Percentiles rank a stretch among this genome's conserved stretches.
Conservation (phyloP, 2,113 vertebrate genomes). For the Podocnemis expansa region DNA sequence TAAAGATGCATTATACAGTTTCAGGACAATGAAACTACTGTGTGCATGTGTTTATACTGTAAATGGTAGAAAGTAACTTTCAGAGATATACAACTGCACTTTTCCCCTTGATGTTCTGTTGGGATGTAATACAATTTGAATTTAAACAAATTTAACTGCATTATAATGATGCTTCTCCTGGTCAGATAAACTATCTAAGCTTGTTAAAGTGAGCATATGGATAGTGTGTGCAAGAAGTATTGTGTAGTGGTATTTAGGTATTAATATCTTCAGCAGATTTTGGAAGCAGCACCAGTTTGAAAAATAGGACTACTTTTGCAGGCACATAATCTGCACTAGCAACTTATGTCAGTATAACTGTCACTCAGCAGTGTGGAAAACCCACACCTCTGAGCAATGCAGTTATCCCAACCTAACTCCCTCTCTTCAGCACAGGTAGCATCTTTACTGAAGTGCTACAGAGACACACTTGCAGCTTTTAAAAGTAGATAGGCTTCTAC, state of each 20-base stretch:
- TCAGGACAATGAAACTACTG: neutral
- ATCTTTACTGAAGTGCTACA: neutral
- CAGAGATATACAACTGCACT: neutral
- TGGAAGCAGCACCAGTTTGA: neutral
- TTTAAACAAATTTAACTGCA: neutral
- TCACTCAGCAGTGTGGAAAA: neutral
- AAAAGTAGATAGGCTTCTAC: neutral
- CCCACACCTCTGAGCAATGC: neutral
- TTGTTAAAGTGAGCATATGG: neutral
- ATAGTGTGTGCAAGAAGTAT: neutral
- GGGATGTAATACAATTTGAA: neutral
- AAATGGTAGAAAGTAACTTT: neutral
- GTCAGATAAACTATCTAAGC: conserved; percentile 5
- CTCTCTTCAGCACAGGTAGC: neutral
- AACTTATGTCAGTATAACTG: neutral
- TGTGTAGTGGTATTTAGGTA: neutral
- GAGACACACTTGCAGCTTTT: neutral
- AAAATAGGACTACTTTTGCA: neutral
- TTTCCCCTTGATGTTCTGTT: neutral
- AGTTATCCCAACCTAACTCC: neutral
- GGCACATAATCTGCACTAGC: neutral
- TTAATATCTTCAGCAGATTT: neutral
- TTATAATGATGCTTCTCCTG: neutral
- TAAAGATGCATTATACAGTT: neutral
- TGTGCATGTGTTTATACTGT: neutral